phyloP scores from a whole-genome alignment of 2,113 vertebrate species.

The Oxyruncus cristatus region DNA sequence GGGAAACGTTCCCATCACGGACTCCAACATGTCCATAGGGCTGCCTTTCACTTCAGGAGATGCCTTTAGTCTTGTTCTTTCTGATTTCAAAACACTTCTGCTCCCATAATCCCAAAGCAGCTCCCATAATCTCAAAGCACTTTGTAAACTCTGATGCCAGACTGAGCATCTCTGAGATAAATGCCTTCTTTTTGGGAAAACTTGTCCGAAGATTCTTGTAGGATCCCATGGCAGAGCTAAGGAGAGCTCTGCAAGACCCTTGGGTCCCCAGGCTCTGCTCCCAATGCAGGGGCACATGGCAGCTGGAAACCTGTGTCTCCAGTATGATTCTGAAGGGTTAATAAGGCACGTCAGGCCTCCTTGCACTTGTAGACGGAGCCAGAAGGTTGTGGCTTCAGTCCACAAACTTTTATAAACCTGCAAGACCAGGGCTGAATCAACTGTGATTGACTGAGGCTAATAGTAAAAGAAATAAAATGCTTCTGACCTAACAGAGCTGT shows the following conservation, averaged over 20 bases:
- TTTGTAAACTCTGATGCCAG: not conserved
- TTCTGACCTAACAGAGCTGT: not conserved
- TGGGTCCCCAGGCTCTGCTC: not conserved
- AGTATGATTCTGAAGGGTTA: not conserved
- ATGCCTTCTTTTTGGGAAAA: not conserved
- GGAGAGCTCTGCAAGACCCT: not conserved
- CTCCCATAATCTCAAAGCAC: not conserved
- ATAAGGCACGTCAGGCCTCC: not conserved
- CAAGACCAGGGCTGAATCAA: not conserved
- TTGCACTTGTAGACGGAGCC: not conserved
- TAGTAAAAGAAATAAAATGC: not conserved
- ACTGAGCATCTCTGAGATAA: not conserved
- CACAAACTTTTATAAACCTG: constrained; percentile 9
- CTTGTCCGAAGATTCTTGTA: not conserved
- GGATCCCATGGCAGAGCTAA: not conserved
- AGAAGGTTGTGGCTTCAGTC: not conserved
- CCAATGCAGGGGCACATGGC: not conserved
- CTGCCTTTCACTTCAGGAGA: not conserved
- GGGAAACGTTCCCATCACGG: not conserved
- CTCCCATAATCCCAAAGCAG: not conserved
- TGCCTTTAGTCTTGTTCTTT: not conserved
- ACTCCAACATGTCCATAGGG: not conserved
- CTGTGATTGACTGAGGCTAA: not conserved
- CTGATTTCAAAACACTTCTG: not conserved
- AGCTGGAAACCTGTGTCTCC: not conserved